Base-by-base conservation (phyloP, 2,888 invertebrate species). In the Neuroscelio doddi region DNA sequence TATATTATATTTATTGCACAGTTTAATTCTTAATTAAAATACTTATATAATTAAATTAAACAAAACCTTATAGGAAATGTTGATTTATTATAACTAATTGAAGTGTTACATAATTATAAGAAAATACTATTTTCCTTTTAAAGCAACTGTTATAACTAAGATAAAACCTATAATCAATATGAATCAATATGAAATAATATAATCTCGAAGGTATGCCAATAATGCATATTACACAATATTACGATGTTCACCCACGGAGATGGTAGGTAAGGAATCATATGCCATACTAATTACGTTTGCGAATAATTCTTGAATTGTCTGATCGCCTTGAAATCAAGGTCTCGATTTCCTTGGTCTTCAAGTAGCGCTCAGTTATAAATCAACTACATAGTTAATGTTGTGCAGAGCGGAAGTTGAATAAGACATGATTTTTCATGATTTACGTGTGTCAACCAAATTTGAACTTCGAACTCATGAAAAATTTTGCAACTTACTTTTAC, bases 191-290 rank as follows among this genome's bases (percentile, higher is more conserved):
- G 42, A 24, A 29, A 32, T 58, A 58, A 58, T 42, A 30, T 45
- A 45, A 45, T 26, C 14, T 5, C 46, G 36, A 41, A 14, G 36
- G 36, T 44, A 42, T 42, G 47, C 49, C 44, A 49, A 50, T 45
- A 62, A 62, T 50, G 34, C 39, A 14, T 38, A 55, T 62, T 55
- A 45, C 53, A 55, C 62, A 62, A 62, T 15, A 39, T 49, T 44
- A 41, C 29, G 21, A 34, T 2, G 44, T 41, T 53, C 61, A 51
- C 61, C 61, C 53, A 61, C 61, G 61, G 34, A 44, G 53, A 61
- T 53, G 53, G 30, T 49, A 30, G n/a, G 3, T 30, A 2, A 21
- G 41, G 27, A 52, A 52, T 17, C 51, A 51, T 58, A 34, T 26
- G 61, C 47, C 42, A 49, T 36, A 36, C 36, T 47, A 61, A 61